phyloP scores from a whole-genome alignment of 1,140 invertebrate genomes.

The Sweltsa coloradensis region DNA sequence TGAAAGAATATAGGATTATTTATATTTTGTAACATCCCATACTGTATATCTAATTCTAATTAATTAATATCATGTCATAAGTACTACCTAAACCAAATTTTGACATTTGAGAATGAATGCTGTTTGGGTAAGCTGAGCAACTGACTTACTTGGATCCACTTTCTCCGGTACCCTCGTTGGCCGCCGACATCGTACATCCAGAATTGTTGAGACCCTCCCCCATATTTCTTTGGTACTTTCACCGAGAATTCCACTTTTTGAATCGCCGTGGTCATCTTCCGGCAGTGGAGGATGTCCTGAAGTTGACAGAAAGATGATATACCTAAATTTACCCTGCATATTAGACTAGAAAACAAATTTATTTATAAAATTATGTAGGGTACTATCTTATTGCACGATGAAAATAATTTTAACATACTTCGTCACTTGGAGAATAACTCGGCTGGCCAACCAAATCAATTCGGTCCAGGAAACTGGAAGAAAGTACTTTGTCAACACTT shows the following conservation, averaged over 20 bases:
- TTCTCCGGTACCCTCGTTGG: slow-evolving; percentile 67
- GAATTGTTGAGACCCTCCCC: slow-evolving; percentile 50
- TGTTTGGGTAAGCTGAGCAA: too few relatives aligned
- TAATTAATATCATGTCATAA: not conserved
- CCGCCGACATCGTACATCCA: slow-evolving; percentile 73
- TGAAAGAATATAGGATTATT: too few relatives aligned
- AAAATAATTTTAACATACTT: slow-evolving; percentile 22
- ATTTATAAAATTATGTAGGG: slow-evolving; percentile 4
- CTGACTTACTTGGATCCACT: slow-evolving; percentile 66
- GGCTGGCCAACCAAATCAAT: slow-evolving; percentile 41
- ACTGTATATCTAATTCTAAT: not conserved
- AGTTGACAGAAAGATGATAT: slow-evolving; percentile 2
- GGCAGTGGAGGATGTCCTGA: slow-evolving; percentile 52
- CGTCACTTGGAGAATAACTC: slow-evolving; percentile 49
- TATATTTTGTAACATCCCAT: too few relatives aligned
- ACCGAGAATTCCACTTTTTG: slow-evolving; percentile 61
- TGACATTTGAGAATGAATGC: not conserved
- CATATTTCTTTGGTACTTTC: slow-evolving; percentile 49
- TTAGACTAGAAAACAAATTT: too few relatives aligned
- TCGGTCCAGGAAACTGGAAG: slow-evolving; percentile 50
- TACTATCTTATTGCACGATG: not conserved
- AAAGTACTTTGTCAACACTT: slow-evolving; percentile 4
- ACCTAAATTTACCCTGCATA: too few relatives aligned
- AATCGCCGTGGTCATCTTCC: slow-evolving; percentile 54
- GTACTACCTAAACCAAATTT: too few relatives aligned